Evolutionary conservation across 2,113 vertebrate species (phyloP).

Genomic region (Sturnus vulgaris): DNA sequence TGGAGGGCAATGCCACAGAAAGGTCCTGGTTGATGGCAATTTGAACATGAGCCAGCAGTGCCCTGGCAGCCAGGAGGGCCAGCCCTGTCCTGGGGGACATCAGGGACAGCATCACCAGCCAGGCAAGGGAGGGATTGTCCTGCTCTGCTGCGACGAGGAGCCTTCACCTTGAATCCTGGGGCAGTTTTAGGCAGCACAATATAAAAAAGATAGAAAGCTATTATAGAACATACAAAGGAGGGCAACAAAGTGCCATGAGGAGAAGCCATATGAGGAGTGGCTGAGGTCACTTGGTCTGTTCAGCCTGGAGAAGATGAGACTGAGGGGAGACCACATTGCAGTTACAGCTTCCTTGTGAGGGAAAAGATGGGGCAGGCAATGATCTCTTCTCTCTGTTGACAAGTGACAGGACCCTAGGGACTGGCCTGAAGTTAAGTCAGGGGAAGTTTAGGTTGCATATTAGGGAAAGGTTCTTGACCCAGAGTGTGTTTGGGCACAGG

Average conservation of each 20-base stretch:
- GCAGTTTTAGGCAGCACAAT: background rate
- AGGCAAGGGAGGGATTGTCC: background rate
- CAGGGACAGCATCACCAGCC: rapidly evolving
- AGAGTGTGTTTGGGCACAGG: background rate
- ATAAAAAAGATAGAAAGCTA: background rate
- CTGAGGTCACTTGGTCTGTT: background rate
- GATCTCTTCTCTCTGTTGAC: background rate
- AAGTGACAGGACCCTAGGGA: background rate
- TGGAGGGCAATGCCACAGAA: background rate
- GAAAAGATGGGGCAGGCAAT: background rate
- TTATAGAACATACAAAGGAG: background rate
- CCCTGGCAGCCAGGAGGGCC: background rate
- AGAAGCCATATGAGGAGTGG: rapidly evolving
- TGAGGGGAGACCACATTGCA: background rate
- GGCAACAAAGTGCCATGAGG: background rate
- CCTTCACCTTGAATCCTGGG: background rate
- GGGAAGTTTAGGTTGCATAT: background rate
- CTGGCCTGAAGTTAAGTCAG: background rate
- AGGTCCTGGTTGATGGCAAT: rapidly evolving
- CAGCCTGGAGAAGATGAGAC: background rate
- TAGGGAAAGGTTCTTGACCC: background rate
- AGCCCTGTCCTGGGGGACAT: background rate
- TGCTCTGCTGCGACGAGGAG: rapidly evolving
- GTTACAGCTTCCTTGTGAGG: background rate
- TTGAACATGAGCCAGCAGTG: background rate